Evolutionary conservation across 2,797 vertebrate species (phyloP).

Genomic region (Hybognathus amarus): DNA sequence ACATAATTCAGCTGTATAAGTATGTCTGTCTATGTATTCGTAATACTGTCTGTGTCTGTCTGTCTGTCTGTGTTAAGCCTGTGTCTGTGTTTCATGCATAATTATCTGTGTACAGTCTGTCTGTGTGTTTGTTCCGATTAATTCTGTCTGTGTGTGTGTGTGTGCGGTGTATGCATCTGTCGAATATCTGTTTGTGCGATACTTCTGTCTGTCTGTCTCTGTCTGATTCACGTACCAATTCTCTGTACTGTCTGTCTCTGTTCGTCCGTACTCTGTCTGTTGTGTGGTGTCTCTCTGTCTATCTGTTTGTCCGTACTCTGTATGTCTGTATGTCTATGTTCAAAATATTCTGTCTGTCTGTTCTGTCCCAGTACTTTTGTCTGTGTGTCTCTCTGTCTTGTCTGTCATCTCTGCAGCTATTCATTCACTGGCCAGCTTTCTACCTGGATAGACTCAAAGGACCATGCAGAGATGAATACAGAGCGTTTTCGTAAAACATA

Average conservation of each 20-base stretch:
- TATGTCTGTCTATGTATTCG: too few relatives aligned
- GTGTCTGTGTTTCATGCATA: too few relatives aligned
- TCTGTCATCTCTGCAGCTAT: background rate
- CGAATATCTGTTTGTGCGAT: accelerated
- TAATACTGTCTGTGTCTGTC: too few relatives aligned
- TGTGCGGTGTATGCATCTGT: too few relatives aligned
- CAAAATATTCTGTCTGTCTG: background rate
- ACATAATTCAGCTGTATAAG: accelerated
- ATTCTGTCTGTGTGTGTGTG: background rate
- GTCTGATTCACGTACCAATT: too few relatives aligned
- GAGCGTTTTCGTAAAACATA: slow-evolving; percentile 16
- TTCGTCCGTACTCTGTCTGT: background rate
- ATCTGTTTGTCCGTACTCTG: too few relatives aligned
- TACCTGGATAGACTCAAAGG: slow-evolving; percentile 5
- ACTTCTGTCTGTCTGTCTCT: background rate
- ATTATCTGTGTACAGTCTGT: too few relatives aligned
- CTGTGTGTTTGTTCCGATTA: background rate
- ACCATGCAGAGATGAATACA: slow-evolving; percentile 40
- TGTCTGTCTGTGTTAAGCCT: too few relatives aligned
- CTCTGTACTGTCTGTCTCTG: background rate
- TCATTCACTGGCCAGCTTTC: background rate
- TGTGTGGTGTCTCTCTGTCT: accelerated
- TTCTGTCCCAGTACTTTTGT: accelerated
- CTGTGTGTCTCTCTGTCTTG: background rate
- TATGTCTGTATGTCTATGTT: too few relatives aligned